Percentiles rank a stretch among this genome's conserved stretches.
phyloP scores from a whole-genome alignment of 1,140 invertebrate genomes.

The Leptonema lineaticorne region DNA sequence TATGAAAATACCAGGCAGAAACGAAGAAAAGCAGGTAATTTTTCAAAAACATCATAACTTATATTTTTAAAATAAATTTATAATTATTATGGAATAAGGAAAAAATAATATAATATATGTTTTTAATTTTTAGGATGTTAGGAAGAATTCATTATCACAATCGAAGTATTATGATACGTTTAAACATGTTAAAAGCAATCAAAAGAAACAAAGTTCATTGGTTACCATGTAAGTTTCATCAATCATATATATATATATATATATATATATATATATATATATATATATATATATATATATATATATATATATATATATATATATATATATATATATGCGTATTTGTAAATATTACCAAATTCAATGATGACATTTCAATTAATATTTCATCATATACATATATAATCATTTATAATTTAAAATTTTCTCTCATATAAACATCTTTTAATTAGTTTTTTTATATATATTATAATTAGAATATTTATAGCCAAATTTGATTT shows the following conservation, averaged over 20 bases:
- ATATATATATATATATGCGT: no score
- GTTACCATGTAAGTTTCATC: slow-evolving; percentile 61
- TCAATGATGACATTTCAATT: not conserved
- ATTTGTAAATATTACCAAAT: not conserved
- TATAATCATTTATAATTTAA: not conserved
- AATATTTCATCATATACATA: slow-evolving; percentile 7
- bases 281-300: no score
- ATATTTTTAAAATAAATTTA: slow-evolving; percentile 6
- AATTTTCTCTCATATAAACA: not conserved
- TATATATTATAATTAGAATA: no score
- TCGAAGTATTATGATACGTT: slow-evolving; percentile 47
- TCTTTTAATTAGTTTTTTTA: no score
- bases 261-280: no score
- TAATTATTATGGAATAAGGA: not conserved
- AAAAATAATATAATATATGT: slow-evolving; percentile 30
- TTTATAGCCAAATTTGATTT: no score
- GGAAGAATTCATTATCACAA: slow-evolving; percentile 44
- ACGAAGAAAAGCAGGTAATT: slow-evolving; percentile 35
- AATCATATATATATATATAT: no score
- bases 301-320: no score
- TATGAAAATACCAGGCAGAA: slow-evolving; percentile 23
- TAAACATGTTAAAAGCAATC: slow-evolving; percentile 39
- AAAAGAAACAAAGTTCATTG: slow-evolving; percentile 58
- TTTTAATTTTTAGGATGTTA: slow-evolving; percentile 44
- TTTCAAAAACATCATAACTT: not conserved